phyloP scores from a whole-genome alignment of 2,888 invertebrate species.

The Lepidochrysops patricia region DNA sequence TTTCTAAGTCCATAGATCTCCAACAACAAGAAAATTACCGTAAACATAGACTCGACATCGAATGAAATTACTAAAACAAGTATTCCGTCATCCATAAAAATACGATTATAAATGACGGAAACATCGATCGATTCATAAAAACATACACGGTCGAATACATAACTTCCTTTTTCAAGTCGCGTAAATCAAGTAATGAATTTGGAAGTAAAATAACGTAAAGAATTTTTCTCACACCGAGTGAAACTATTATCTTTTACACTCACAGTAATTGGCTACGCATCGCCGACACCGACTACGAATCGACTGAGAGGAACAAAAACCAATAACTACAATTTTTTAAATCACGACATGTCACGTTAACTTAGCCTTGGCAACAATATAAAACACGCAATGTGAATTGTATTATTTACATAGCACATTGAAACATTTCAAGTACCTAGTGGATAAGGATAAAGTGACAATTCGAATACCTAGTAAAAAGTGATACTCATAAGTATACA shows the following conservation, averaged over 20 bases:
- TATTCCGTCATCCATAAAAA: background rate
- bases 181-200: background rate
- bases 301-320: constrained; percentile 13
- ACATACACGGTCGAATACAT: background rate
- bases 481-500: too few species aligned
- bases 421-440: background rate
- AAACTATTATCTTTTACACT: constrained; percentile 11
- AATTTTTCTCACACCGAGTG: constrained; percentile 9
- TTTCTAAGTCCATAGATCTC: too few species aligned
- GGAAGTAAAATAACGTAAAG: background rate
- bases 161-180: background rate
- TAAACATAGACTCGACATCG: too few species aligned
- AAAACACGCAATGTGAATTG: constrained; percentile 46
- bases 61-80: background rate
- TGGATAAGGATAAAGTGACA: too few species aligned
- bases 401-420: constrained; percentile 39
- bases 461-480: too few species aligned
- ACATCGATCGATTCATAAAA: background rate
- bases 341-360: constrained; percentile 8
- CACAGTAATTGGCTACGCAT: constrained; percentile 14
- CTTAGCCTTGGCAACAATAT: constrained; percentile 25
- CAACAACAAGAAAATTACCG: too few species aligned
- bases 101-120: background rate
- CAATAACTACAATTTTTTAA: constrained; percentile 4
- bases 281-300: constrained; percentile 6